Conservation (phyloP, 1,140 invertebrate genomes). For the Dysdera silvatica region DNA sequence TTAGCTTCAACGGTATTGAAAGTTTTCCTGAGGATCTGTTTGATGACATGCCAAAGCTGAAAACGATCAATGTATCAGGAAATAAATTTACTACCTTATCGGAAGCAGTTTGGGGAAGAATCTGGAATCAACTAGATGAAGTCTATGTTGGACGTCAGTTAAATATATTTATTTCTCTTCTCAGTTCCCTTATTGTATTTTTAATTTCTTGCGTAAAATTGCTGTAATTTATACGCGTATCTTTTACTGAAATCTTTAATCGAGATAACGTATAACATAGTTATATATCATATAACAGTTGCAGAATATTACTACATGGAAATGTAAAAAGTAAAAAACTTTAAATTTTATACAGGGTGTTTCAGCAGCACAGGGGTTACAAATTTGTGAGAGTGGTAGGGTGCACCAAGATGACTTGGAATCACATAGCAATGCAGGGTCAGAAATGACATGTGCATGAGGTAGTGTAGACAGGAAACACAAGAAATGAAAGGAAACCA, state of each 20-base stretch:
- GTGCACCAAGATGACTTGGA: too few relatives aligned
- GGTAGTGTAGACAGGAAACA: too few relatives aligned
- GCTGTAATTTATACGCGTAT: neutral
- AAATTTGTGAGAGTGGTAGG: too few relatives aligned
- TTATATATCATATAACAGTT: neutral
- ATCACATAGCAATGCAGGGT: too few relatives aligned
- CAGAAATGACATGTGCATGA: too few relatives aligned
- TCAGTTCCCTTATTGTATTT: neutral
- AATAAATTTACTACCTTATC: slow-evolving; percentile 12
- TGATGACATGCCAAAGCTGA: slow-evolving; percentile 7
- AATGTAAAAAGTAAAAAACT: neutral
- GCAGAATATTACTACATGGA: neutral
- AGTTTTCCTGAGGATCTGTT: slow-evolving; percentile 16
- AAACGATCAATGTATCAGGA: slow-evolving; percentile 11
- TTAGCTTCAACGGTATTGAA: slow-evolving; percentile 4
- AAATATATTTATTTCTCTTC: neutral
- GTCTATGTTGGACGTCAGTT: slow-evolving; percentile 19
- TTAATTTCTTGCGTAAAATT: neutral
- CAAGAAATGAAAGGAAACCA: too few relatives aligned
- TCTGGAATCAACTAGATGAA: slow-evolving; percentile 21
- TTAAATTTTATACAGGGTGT: too few relatives aligned
- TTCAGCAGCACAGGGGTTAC: too few relatives aligned
- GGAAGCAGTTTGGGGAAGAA: slow-evolving; percentile 1
- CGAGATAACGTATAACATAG: neutral
- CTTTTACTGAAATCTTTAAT: neutral